Conservation (phyloP, 2,113 vertebrate genomes). For the Gambusia affinis region DNA sequence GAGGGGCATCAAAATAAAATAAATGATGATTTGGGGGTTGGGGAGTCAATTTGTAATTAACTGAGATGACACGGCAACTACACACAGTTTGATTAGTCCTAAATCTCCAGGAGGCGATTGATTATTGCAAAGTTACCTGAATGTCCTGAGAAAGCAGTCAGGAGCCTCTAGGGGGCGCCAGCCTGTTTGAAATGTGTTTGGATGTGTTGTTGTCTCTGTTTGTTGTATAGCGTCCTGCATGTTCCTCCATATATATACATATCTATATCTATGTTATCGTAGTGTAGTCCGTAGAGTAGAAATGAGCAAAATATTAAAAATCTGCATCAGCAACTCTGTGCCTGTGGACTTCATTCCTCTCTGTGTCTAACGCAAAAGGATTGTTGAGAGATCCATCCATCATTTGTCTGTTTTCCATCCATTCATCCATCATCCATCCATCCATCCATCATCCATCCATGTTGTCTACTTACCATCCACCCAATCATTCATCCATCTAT, state of each 20-base stretch:
- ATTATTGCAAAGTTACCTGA: conserved; percentile 29
- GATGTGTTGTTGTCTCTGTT: conserved; percentile 34
- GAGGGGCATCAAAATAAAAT: conserved; percentile 4
- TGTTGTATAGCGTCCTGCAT: conserved; percentile 75
- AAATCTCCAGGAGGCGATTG: conserved; percentile 10
- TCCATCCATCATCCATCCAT: too few species aligned
- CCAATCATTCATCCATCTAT: too few species aligned
- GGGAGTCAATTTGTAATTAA: conserved; percentile 49
- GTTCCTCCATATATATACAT: conserved; percentile 58
- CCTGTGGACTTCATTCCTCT: conserved; percentile 32
- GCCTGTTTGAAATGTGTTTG: conserved; percentile 50
- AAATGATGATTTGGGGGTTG: neutral
- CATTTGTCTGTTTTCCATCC: too few species aligned
- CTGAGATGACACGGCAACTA: conserved; percentile 45
- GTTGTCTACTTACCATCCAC: too few species aligned
- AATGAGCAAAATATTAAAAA: conserved; percentile 78
- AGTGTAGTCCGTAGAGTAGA: conserved; percentile 77
- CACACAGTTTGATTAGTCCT: conserved; percentile 46
- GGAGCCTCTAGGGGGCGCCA: conserved; percentile 12
- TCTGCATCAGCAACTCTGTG: conserved; percentile 73
- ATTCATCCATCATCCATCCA: too few species aligned
- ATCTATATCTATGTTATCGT: conserved; percentile 68
- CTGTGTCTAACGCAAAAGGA: neutral
- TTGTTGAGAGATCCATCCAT: too few species aligned
- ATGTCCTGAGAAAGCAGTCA: conserved; percentile 23